Evolutionary conservation across 2,888 invertebrate genomes (phyloP), one percentile per base, ranked within the genome.

Genomic region (Microctonus hyperodae): DNA sequence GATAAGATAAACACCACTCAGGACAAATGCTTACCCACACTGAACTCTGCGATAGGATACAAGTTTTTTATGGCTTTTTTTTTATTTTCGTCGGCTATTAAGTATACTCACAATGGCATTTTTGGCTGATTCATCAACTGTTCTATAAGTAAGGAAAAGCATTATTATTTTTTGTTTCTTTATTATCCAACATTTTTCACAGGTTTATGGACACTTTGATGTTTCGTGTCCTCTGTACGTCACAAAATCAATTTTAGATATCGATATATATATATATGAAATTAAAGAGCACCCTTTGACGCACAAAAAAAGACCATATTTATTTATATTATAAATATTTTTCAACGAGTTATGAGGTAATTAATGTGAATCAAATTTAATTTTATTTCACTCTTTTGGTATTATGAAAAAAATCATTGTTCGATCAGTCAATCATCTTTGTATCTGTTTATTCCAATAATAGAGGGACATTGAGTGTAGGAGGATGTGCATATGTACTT

Each of bases 1-100:
- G 61, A 63, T 69, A 74, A 78, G 77, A 78, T 78, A 76, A 78
- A 78, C 76, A 74, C 75, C 75, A 78, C 78, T 79, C 75, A 75
- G 73, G 71, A 79, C 79, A 74, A 78, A 79, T 79, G 79, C 78
- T 77, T 72, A 73, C 69, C 72, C 74, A 74, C 73, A 44, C 16
- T 16, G 69, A 76, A 74, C 74, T 69, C 73, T 71, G 71, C 73
- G 79, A 80, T 80, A 80, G 78, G 72, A 22, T n/a, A 44, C 44
- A 44, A 44, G 16, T 16, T 16, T 7, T 44, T 44, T 44, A 44
- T 44, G 44, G 16, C 16, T 44, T 20, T 44, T n/a, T 20, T 20
- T 44, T n/a, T n/a, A n/a, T 37, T 1, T 11, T 37, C 37, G 5
- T 37, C 37, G n/a, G n/a, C 37, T 37, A 37, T 37, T 37, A 37